Evolutionary conservation across 2,797 vertebrate genomes (phyloP), one percentile per base, ranked within the genome.

Genomic region (Pipistrellus nathusii): DNA sequence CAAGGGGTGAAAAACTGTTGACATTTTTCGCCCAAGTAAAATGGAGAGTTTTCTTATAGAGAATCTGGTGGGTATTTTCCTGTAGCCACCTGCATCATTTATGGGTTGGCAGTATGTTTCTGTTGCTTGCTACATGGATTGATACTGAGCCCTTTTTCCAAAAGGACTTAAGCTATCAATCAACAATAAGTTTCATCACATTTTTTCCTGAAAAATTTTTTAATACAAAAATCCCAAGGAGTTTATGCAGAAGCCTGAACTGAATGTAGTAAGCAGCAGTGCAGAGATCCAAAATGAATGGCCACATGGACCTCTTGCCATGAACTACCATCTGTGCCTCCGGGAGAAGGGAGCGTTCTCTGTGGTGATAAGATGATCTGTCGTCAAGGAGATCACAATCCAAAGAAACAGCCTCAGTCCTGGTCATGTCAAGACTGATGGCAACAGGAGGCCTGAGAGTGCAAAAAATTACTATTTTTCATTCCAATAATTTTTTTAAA

Each of bases 101-200:
- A 64, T n/a, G 68, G 73, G 38, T 32, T 85, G 59, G 32, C 72
- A 82, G 5, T 75, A 30, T 57, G 20, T 78, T 90, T 75, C 71
- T 71, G 59, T 90, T 38, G 35, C 48, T 94, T 92, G 71, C 85
- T 84, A n/a, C 46, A 27, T 7, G 41, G 73, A 90, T 72, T 84
- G 59, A 89, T 81, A 86, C 55, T 51, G 23, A 30, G 21, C 64
- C 64, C 69, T 89, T 90, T 92, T 75, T 64, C 41, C 81, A 81
- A 92, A 86, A 90, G 32, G 35, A 55, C 41, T 51, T 57, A 44
- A 68, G 32, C 8, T 76, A 89, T 86, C 86, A 46, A 72, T 80
- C 88, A 91, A n/a, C 20, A 90, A 10, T 76, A 75, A 82, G 64
- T 88, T 71, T 48, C 80, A 89, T 62, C 51, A 51, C 75, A 21